Base-by-base conservation (phyloP, 2,888 invertebrate species). In the Rotaria macrura region DNA sequence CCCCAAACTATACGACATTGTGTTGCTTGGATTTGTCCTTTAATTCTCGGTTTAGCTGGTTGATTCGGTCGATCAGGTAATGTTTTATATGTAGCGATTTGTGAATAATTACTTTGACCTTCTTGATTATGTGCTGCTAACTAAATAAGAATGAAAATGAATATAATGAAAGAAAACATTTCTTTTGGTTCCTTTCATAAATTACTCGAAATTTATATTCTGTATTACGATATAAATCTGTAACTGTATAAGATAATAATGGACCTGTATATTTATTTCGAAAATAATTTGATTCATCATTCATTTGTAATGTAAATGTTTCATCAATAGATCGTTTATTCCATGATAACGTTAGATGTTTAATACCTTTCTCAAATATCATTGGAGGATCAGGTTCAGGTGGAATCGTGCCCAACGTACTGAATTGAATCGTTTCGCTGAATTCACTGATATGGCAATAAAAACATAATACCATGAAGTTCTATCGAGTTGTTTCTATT, bases 261-360 rank as follows among this genome's bases (percentile, higher is more conserved):
- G 93, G 92, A 4, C 96, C 96, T 89, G 94, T 93, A 92, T 95
- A 95, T 83, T 94, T 94, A 87, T 94, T 93, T 87, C 95, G 92
- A 91, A 93, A 95, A 57, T 95, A 95, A 91, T 95, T 94, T 91
- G 92, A 90, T 52, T 93, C 92, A 88, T 93, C 93, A 89, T 95
- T 94, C 94, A 95, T 94, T 91, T 96, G 95, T 87, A 96, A 92
- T 85, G 94, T 93, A 90, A 94, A 95, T 89, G 94, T 94, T 87
- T 95, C 94, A 89, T 95, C 95, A 88, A 93, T 93, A 57, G 94
- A 93, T 84, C 95, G 93, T 85, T 93, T 92, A 88, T 93, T 93
- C 96, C 96, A 96, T 84, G 93, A 92, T 83, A 96, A 92, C 87
- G 93, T 92, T 85, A 96, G 92, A 85, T 93, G 92, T 88, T 92